These are phyloP conservation scores for Montipora capricornis DNA, from an alignment of 64 coral and sea anemone genomes.

Conservation along the genomic window DNA sequence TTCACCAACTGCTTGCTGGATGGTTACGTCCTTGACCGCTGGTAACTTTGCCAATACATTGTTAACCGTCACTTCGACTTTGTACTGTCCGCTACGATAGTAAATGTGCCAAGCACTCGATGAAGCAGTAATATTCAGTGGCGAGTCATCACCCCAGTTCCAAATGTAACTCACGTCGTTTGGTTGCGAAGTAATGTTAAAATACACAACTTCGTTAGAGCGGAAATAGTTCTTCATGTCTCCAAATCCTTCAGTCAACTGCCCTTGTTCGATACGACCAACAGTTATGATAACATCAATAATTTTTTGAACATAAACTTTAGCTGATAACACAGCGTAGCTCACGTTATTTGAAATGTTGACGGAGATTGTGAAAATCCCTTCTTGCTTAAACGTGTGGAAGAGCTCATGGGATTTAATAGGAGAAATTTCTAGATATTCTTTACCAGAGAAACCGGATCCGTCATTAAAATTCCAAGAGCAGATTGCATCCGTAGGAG, in stretches of 20 bases:
- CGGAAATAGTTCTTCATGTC: slow-evolving; percentile 59
- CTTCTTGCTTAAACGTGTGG: slow-evolving; percentile 45
- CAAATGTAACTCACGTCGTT: slow-evolving; percentile 73
- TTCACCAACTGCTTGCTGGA: slow-evolving; percentile 60
- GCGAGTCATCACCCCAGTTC: slow-evolving; percentile 64
- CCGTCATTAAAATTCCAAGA: slow-evolving; percentile 83
- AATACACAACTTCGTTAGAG: slow-evolving; percentile 37
- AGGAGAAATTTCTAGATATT: slow-evolving; percentile 23
- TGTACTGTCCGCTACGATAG: slow-evolving; percentile 27
- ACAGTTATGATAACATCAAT: slow-evolving; percentile 39
- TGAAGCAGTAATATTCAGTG: slow-evolving; percentile 12
- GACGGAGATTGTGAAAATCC: slow-evolving; percentile 47
- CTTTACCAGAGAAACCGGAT: neutral
- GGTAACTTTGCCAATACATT: slow-evolving; percentile 66
- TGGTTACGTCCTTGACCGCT: slow-evolving; percentile 49
- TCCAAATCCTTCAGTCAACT: slow-evolving; percentile 46
- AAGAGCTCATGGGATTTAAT: neutral
- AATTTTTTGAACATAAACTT: slow-evolving; percentile 65
- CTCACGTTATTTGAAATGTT: slow-evolving; percentile 89
- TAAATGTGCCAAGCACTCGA: slow-evolving; percentile 47
- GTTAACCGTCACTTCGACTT: slow-evolving; percentile 48
- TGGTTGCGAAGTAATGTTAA: slow-evolving; percentile 59
- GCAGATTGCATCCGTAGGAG: slow-evolving; percentile 65
- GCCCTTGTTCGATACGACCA: slow-evolving; percentile 33
- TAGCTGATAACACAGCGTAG: slow-evolving; percentile 8